A percentile compares a stretch with the other conserved stretches of the same genome.
These are phyloP conservation scores for Tanypteryx hageni DNA, from an alignment of 2,888 invertebrate species.

Conservation along the genomic window DNA sequence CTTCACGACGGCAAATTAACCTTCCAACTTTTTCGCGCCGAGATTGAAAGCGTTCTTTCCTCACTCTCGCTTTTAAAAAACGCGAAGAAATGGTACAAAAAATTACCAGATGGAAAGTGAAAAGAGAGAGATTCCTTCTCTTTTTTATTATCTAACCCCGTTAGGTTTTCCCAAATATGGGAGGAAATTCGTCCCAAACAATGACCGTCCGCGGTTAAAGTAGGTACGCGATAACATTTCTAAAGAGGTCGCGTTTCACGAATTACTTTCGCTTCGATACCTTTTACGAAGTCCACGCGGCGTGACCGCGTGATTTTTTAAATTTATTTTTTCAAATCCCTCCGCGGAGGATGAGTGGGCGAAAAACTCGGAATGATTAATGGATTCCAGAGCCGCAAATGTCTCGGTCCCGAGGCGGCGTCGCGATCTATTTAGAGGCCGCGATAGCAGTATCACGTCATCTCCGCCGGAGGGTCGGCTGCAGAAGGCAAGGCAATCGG, in stretches of 20 bases:
- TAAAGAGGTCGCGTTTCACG: background rate
- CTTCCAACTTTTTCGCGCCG: constrained; percentile 1
- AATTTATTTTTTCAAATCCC: background rate
- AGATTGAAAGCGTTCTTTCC: background rate
- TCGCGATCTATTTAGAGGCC: background rate
- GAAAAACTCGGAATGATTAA: constrained; percentile 17
- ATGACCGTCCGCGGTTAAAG: background rate
- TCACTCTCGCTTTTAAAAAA: background rate
- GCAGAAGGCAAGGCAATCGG: background rate
- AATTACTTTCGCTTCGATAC: background rate
- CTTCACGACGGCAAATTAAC: background rate
- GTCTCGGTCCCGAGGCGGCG: background rate
- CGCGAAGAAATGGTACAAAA: background rate
- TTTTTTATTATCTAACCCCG: background rate
- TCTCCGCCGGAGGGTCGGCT: background rate
- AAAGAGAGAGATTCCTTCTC: background rate
- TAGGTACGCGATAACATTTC: background rate
- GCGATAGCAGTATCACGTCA: background rate
- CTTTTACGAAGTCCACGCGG: background rate
- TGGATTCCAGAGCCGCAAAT: background rate
- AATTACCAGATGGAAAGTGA: background rate
- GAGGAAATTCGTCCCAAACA: background rate
- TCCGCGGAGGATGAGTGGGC: background rate
- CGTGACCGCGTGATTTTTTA: background rate
- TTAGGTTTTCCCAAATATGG: background rate